These are phyloP conservation scores for Euwallacea similis DNA, from an alignment of 1,140 invertebrate genomes.

Conservation along the genomic window DNA sequence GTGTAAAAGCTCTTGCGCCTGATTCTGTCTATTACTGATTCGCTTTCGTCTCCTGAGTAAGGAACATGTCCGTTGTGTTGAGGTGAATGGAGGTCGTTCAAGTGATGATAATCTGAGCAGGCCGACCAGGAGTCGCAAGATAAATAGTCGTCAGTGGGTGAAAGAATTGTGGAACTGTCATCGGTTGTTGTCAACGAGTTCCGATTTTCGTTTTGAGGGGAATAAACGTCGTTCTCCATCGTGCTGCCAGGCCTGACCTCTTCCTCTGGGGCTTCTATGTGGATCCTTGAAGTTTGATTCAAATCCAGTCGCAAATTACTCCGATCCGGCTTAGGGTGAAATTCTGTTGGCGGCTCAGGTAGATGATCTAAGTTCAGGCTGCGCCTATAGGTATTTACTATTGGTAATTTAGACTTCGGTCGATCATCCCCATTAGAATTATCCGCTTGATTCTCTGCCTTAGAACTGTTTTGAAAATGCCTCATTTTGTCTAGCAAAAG, in stretches of 20 bases:
- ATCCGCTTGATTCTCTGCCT: slow-evolving; percentile 35
- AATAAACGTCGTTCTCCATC: not conserved
- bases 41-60: slow-evolving; percentile 52
- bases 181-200: slow-evolving; percentile 51
- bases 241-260: slow-evolving; percentile 2
- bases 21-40: slow-evolving; percentile 77
- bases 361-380: slow-evolving; percentile 48
- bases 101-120: slow-evolving; percentile 60
- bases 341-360: slow-evolving; percentile 31
- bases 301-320: slow-evolving; percentile 71
- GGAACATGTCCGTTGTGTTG: slow-evolving; percentile 55
- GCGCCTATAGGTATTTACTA: slow-evolving; percentile 46
- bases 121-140: slow-evolving; percentile 71
- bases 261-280: slow-evolving; percentile 4
- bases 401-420: slow-evolving; percentile 48
- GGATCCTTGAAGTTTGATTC: slow-evolving; percentile 59
- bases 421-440: slow-evolving; percentile 39
- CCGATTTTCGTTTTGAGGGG: slow-evolving; percentile 53
- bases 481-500: slow-evolving; percentile 44
- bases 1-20: slow-evolving; percentile 85
- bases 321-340: slow-evolving; percentile 44
- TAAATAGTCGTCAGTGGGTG: slow-evolving; percentile 63
- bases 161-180: slow-evolving; percentile 57
- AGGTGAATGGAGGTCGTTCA: slow-evolving; percentile 54
- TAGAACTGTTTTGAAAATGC: slow-evolving; percentile 35